Base-by-base conservation (phyloP, 2,797 vertebrate genomes). In the Lithobates pipiens region DNA sequence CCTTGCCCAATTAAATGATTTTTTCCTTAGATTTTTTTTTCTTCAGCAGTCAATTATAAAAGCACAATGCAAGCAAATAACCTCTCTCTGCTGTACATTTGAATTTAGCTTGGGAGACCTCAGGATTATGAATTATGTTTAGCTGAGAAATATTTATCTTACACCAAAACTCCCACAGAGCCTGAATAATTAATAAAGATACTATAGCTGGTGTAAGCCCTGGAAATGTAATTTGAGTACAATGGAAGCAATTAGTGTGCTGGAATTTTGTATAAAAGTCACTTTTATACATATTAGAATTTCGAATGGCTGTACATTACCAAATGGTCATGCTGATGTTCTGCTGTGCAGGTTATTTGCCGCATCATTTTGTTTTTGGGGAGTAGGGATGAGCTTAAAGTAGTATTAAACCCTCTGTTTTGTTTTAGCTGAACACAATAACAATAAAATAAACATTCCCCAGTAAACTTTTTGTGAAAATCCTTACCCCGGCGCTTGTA, bases 1-100 rank as follows among this genome's bases (percentile, higher is more conserved):
- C 74, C 54, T 82, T 50, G 7, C 27, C 29, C 42, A 71, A 65
- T 77, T 67, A 76, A 82, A 73, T 82, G 13, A 39, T 86, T 86
- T 65, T 84, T 77, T 77, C 71, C 68, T 86, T 57, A 27, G 68
- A 54, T 86, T 86, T 85, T 57, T 39, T 76, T 81, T 86, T 80
- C 63, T 76, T 29, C 79, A 82, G 63, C 79, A 57, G 85, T 82
- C 63, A 82, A 72, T 77, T 86, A 63, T 46, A 54, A 77, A 77
- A 61, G 74, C 29, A 70, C 27, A 72, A 13, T 65, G 36, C 68
- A 63, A 65, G 74, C 65, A 81, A 72, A 72, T 34, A 82, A 3
- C 32, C 61, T 29, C 75, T 76, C 34, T 81, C 36, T 29, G 27
- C n/a, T 69, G 25, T 75, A 80, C 27, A 68, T 67, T 32, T 34